These are phyloP conservation scores for Pheosia tremula DNA, from an alignment of 2,888 invertebrate genomes.

Conservation along the genomic window DNA sequence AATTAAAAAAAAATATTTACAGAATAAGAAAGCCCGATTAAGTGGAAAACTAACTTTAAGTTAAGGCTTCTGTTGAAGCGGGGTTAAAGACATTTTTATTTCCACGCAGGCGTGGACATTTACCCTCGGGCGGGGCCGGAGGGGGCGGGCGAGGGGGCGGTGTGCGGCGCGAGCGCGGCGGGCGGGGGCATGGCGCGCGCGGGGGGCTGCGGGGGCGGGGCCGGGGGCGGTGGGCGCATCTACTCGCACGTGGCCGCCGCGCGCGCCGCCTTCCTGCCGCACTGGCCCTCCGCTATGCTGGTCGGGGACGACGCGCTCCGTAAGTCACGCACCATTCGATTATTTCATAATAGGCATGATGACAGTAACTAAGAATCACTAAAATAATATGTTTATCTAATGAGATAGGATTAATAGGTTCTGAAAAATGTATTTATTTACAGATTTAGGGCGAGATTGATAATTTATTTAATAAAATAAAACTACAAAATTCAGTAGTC, in stretches of 20 bases:
- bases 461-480: too few relatives aligned
- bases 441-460: too few relatives aligned
- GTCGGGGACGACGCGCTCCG: conserved; percentile 61
- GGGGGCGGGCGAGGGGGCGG: conserved; percentile 28
- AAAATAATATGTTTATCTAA: too few relatives aligned
- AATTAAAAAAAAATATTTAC: too few relatives aligned
- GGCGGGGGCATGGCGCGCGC: conserved; percentile 37
- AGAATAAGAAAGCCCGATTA: too few relatives aligned
- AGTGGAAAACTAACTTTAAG: too few relatives aligned
- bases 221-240: conserved; percentile 20
- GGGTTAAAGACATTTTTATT: too few relatives aligned
- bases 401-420: too few relatives aligned
- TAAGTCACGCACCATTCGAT: conserved; percentile 29
- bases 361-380: too few relatives aligned
- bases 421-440: too few relatives aligned
- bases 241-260: conserved; percentile 45
- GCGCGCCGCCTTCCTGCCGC: conserved; percentile 52
- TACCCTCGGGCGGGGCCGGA: conserved; percentile 30
- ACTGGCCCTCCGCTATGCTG: conserved; percentile 64
- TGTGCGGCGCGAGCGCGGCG: conserved; percentile 23
- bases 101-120: conserved; percentile 41
- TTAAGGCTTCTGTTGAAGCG: too few relatives aligned
- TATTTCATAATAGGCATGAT: not conserved
- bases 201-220: conserved; percentile 23
- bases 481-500: too few relatives aligned